A percentile compares a stretch with the other conserved stretches of the same genome.
Conservation (phyloP, 2,113 vertebrate genomes). For the Regulus satrapa region DNA sequence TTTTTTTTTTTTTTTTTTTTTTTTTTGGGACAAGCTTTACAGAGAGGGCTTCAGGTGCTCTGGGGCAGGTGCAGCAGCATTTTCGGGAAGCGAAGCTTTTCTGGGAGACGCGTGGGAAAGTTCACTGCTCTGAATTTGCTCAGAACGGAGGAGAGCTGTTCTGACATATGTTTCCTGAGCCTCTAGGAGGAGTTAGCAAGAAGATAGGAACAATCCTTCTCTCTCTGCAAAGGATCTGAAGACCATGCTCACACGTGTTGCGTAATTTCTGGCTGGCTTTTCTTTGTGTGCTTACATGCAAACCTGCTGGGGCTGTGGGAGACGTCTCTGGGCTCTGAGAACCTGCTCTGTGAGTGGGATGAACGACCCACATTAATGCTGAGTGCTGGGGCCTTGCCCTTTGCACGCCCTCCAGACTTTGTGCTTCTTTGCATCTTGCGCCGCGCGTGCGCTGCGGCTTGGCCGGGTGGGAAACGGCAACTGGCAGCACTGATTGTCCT, state of each 20-base stretch:
- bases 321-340: background rate
- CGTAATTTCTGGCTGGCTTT: background rate
- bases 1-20: too few relatives aligned
- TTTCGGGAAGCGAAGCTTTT: background rate
- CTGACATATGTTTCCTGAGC: background rate
- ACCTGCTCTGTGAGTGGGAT: too few relatives aligned
- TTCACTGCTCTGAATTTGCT: background rate
- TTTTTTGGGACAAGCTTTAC: background rate
- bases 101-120: background rate
- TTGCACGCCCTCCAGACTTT: background rate
- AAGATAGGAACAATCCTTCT: background rate
- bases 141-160: background rate
- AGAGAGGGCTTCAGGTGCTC: background rate
- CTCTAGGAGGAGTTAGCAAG: background rate
- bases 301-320: background rate
- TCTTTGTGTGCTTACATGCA: background rate
- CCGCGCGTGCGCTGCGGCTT: slow-evolving; percentile 1
- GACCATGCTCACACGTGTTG: background rate
- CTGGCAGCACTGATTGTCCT: slow-evolving; percentile 36
- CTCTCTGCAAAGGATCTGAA: background rate
- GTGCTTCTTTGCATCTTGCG: background rate
- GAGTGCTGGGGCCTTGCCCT: background rate
- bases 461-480: background rate
- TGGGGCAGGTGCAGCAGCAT: background rate
- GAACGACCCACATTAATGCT: slow-evolving; percentile 21